Base-by-base conservation (phyloP, 2,888 invertebrate genomes). In the Ypsolopha sequella region DNA sequence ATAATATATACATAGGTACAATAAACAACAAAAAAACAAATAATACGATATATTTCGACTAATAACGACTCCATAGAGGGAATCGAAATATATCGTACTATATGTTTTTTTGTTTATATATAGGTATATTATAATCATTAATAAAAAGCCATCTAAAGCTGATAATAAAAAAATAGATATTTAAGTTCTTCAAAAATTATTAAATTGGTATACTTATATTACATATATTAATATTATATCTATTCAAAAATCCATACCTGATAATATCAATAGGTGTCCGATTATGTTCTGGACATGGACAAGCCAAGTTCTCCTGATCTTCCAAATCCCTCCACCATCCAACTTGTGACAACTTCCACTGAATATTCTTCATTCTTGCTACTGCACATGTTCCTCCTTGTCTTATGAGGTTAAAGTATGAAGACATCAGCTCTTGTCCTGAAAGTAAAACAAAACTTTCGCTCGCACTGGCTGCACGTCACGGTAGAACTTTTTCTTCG, bases 341-440 rank as follows among this genome's bases (percentile, higher is more conserved):
- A 0, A 67, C 56, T 33, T 74, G 68, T 0, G 66, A 62, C 33
- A 85, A 66, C 58, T 88, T 89, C 89, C 89, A 89, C 52, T 81
- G 77, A 6, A 88, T 87, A 0, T 71, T 64, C 58, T 81, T 81
- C 48, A 73, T 60, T 55, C 78, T 68, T 1, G 87, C 78, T 6
- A 77, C 64, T 1, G 71, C 57, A 51, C 81, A 79, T 1, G 47
- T 53, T 6, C 68, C 69, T 6, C 84, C 76, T 54, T 77, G 71
- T 39, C 70, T 62, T 50, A 89, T 52, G 13, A 87, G 58, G 52
- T 70, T 64, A 52, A 85, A 80, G 57, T 84, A 89, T 1, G 76
- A 66, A 1, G 77, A 66, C 73, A 89, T 84, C 24, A 74, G 59
- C 61, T 88, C 85, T 72, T 88, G 88, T 4, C 88, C 89, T 89